Percentiles rank a stretch among this genome's conserved stretches.
phyloP scores from a whole-genome alignment of 2,888 invertebrate species.

The Lycophotia porphyrea region DNA sequence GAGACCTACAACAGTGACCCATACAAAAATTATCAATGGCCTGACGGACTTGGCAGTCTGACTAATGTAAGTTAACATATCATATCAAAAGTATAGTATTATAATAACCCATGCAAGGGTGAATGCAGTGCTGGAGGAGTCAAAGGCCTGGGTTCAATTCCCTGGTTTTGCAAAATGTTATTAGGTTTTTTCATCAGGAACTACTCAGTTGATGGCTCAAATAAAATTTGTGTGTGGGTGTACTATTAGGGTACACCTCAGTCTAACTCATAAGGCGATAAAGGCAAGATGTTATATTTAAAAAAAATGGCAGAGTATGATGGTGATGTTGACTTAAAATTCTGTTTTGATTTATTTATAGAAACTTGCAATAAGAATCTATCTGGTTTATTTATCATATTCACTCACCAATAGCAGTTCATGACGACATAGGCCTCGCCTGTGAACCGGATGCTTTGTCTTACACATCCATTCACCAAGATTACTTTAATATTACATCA shows the following conservation, averaged over 20 bases:
- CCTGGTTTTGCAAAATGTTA: background rate
- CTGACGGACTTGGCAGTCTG: conserved; percentile 94
- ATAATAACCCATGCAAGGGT: background rate
- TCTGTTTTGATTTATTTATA: too few species aligned
- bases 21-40: conserved; percentile 94
- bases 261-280: too few species aligned
- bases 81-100: background rate
- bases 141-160: background rate
- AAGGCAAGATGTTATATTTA: too few species aligned
- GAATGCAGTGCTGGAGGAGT: background rate
- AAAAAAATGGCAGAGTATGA: too few species aligned
- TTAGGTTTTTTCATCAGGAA: background rate
- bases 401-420: background rate
- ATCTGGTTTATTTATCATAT: background rate
- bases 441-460: background rate
- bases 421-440: background rate
- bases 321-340: too few species aligned
- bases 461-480: background rate
- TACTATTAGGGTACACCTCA: background rate
- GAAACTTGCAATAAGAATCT: too few species aligned
- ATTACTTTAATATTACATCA: conserved; percentile 3
- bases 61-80: conserved; percentile 91
- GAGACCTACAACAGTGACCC: conserved; percentile 95
- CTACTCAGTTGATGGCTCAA: too few species aligned
- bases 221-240: too few species aligned